phyloP scores from a whole-genome alignment of 2,888 invertebrate species.

The Auanema freiburgensis region DNA sequence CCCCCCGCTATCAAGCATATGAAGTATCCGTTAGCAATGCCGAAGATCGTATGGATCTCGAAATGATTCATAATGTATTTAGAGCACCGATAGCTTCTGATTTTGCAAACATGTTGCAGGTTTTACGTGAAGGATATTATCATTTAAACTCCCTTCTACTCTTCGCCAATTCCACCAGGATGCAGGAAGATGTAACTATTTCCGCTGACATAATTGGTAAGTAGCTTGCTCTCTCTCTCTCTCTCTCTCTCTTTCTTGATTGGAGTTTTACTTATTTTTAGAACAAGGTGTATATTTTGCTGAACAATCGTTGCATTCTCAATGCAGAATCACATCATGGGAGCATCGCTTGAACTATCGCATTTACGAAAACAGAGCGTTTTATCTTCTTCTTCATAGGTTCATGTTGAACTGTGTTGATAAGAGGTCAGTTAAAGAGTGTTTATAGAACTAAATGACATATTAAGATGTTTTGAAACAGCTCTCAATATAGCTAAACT shows the following conservation, averaged over 20 bases:
- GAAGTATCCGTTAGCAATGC: no score
- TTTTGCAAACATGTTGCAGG: background rate
- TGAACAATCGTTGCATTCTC: slow-evolving; percentile 79
- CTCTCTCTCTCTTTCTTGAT: background rate
- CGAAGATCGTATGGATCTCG: slow-evolving; percentile 23
- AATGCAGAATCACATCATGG: slow-evolving; percentile 76
- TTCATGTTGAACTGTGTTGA: slow-evolving; percentile 77
- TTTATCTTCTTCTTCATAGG: slow-evolving; percentile 80
- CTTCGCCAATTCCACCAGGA: slow-evolving; percentile 40
- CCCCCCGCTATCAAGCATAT: no score
- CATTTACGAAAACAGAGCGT: slow-evolving; percentile 79
- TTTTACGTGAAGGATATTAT: slow-evolving; percentile 36
- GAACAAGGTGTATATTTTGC: slow-evolving; percentile 79
- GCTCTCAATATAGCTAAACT: slow-evolving; percentile 85
- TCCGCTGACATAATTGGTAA: slow-evolving; percentile 49
- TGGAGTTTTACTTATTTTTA: slow-evolving; percentile 45
- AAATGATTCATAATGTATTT: slow-evolving; percentile 23
- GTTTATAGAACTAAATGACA: background rate
- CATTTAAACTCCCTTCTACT: slow-evolving; percentile 56
- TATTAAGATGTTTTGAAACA: slow-evolving; percentile 70
- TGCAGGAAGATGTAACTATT: slow-evolving; percentile 51
- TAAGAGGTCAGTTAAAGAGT: slow-evolving; percentile 18
- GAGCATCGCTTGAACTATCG: slow-evolving; percentile 73
- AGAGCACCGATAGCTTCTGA: background rate
- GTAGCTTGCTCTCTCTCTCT: slow-evolving; percentile 5